Base-by-base conservation (phyloP, 2,888 invertebrate genomes). In the Pseudoips prasinana region DNA sequence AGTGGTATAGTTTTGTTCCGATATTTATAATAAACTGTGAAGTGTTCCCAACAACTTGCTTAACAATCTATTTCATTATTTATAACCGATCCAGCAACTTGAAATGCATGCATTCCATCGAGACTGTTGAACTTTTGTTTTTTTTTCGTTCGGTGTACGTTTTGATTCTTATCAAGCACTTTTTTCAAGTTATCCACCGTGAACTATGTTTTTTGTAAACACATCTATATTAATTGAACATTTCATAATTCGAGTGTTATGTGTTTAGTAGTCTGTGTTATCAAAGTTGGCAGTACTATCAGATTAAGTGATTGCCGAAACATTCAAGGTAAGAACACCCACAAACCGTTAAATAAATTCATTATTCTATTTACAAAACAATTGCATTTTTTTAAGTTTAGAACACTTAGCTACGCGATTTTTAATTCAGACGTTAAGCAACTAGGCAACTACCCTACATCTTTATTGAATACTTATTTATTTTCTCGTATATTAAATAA, bases 51-150 rank as follows among this genome's bases (percentile, higher is more conserved):
- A 29, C 36, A 40, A 49, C 33, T 42, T 39, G 35, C 29, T 29
- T 29, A 33, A 33, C 38, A 33, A 39, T 56, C 45, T 32, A 32
- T 31, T 46, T 42, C 35, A 10, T 30, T 57, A 53, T 56, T 34
- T 46, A 48, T 54, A 50, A 64, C 55, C 56, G 58, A 64, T 64
- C 64, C 60, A 66, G 60, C 67, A 61, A 69, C 69, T 81, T 74
- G 74, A 84, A 85, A 85, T 83, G 82, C 79, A 81, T 72, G 81
- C 87, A 88, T 88, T 86, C 87, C 87, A 71, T 41, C 45, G 72
- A 81, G 87, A 78, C 78, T 88, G 73, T 86, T 88, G 87, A 88
- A 88, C 87, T 81, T 82, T 58, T 59, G 26, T 47, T 65, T 71
- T 76, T 80, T 82, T 81, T 81, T 75, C 58, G 55, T 70, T 67